Percentiles rank a stretch among this genome's conserved stretches.
Conservation (phyloP, 2,888 invertebrate species). For the Chesias legatella region DNA sequence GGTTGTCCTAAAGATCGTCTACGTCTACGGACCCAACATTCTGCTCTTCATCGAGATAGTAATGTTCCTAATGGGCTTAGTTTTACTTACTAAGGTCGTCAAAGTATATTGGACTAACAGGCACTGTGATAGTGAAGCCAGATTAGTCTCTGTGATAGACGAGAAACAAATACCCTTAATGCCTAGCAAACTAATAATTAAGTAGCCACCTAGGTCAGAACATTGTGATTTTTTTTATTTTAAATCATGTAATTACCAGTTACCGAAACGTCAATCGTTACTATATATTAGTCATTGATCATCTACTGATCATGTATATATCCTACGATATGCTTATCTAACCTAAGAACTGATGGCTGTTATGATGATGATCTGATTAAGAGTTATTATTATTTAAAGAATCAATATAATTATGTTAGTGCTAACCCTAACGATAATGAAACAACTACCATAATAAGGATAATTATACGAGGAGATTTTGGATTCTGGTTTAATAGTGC, state of each 20-base stretch:
- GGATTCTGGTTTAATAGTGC: not conserved
- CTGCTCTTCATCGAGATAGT: conserved; percentile 33
- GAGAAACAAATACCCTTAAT: conserved; percentile 28
- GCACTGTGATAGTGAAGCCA: conserved; percentile 9
- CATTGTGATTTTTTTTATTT: too few relatives aligned
- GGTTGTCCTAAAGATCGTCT: conserved; percentile 37
- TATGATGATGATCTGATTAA: too few relatives aligned
- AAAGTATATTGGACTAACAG: conserved; percentile 16
- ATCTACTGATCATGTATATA: too few relatives aligned
- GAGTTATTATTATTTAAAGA: too few relatives aligned
- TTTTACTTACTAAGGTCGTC: conserved; percentile 30
- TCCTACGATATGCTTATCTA: too few relatives aligned
- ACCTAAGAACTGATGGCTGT: too few relatives aligned
- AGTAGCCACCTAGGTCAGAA: not conserved
- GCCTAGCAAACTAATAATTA: conserved; percentile 2
- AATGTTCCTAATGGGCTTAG: conserved; percentile 31
- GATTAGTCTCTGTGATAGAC: conserved; percentile 4
- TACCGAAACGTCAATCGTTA: too few relatives aligned
- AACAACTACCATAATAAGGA: too few relatives aligned
- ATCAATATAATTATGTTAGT: too few relatives aligned
- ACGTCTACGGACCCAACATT: conserved; percentile 40
- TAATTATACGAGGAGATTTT: not conserved
- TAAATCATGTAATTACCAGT: too few relatives aligned
- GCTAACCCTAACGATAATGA: too few relatives aligned
- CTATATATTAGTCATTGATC: too few relatives aligned